phyloP scores from a whole-genome alignment of 2,888 invertebrate species.

The Mesorhabditis belari region DNA sequence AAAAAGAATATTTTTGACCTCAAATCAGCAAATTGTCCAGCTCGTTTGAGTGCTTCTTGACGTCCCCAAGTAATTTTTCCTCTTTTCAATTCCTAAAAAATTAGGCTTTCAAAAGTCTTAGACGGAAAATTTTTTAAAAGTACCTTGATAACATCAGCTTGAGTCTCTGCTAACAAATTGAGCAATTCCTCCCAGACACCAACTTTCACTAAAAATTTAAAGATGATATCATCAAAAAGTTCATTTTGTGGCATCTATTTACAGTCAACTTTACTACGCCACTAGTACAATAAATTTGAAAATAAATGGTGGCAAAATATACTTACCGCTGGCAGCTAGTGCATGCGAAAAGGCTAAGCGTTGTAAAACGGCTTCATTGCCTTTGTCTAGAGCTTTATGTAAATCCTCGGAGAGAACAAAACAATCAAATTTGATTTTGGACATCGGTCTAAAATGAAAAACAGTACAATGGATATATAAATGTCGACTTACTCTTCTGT shows the following conservation, averaged over 20 bases:
- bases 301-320: not conserved
- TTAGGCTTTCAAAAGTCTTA: not conserved
- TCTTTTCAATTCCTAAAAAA: slow-evolving; percentile 14
- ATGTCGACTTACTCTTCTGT: slow-evolving; percentile 20
- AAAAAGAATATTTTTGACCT: slow-evolving; percentile 7
- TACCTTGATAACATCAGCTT: slow-evolving; percentile 62
- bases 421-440: slow-evolving; percentile 11
- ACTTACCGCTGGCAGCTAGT: slow-evolving; percentile 69
- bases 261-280: not conserved
- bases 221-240: too few relatives aligned
- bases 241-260: too few relatives aligned
- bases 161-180: slow-evolving; percentile 74
- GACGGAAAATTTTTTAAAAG: not conserved
- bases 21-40: slow-evolving; percentile 42
- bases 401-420: slow-evolving; percentile 16
- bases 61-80: slow-evolving; percentile 42
- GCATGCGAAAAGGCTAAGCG: slow-evolving; percentile 92
- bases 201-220: slow-evolving; percentile 68
- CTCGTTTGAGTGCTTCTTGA: slow-evolving; percentile 34
- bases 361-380: slow-evolving; percentile 61
- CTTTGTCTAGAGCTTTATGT: slow-evolving; percentile 13
- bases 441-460: slow-evolving; percentile 1
- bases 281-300: not conserved
- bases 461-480: not conserved
- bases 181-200: slow-evolving; percentile 87